Conservation (phyloP, 2,888 invertebrate species). For the Mechanitis messenoides region DNA sequence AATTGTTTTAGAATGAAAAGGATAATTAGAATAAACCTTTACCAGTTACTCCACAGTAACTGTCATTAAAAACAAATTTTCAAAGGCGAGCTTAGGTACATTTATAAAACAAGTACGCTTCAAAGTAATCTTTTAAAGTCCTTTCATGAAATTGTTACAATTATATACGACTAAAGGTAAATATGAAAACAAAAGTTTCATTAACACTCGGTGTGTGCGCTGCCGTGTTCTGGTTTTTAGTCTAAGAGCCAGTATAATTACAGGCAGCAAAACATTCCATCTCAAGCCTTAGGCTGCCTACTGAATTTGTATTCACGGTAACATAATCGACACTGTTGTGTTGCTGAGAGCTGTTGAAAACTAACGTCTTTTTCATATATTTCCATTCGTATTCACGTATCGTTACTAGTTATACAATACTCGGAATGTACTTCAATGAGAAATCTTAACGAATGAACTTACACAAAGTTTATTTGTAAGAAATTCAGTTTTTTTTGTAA, state of each 20-base stretch:
- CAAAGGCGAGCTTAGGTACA: slow-evolving; percentile 1
- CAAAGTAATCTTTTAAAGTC: slow-evolving; percentile 6
- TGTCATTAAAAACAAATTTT: slow-evolving; percentile 6
- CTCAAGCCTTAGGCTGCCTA: slow-evolving; percentile 5
- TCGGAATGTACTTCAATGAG: too few species aligned
- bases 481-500: too few species aligned
- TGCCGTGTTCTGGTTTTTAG: slow-evolving; percentile 1
- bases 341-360: slow-evolving; percentile 3
- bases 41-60: background rate
- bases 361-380: slow-evolving; percentile 2
- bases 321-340: slow-evolving; percentile 5
- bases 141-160: slow-evolving; percentile 8
- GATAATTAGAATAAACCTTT: background rate
- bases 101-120: slow-evolving; percentile 6
- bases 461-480: too few species aligned
- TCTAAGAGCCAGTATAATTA: slow-evolving; percentile 2
- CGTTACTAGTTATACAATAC: too few species aligned
- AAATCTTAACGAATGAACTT: too few species aligned
- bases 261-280: slow-evolving; percentile 4
- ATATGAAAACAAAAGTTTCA: slow-evolving; percentile 3
- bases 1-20: background rate
- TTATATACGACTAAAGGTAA: slow-evolving; percentile 7
- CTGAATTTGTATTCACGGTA: slow-evolving; percentile 5
- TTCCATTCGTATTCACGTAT: background rate
- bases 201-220: background rate